phyloP scores from a whole-genome alignment of 1,140 invertebrate genomes.

The Ceratitis capitata region DNA sequence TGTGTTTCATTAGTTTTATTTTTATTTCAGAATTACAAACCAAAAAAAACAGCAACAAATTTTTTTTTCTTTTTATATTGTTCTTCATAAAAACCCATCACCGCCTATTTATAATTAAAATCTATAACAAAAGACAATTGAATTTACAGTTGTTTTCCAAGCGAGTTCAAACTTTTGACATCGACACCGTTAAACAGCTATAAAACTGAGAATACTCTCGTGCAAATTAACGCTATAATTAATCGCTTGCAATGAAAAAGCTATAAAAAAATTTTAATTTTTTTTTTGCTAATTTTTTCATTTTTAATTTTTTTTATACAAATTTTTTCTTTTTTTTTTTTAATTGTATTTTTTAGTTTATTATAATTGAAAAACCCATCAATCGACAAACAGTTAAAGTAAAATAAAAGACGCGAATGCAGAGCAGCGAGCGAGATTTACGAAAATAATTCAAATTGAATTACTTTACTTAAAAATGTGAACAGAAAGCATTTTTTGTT shows the following conservation, averaged over 20 bases:
- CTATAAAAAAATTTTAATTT: constrained; percentile 23
- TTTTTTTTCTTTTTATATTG: too few species aligned
- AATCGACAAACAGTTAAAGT: not conserved
- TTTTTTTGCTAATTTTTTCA: not conserved
- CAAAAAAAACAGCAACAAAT: too few species aligned
- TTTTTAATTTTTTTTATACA: not conserved
- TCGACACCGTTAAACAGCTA: constrained; percentile 32
- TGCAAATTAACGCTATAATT: not conserved
- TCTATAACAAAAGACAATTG: constrained; percentile 30
- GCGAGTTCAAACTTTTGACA: constrained; percentile 5
- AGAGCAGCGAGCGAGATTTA: constrained; percentile 38
- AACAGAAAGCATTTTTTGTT: constrained; percentile 10
- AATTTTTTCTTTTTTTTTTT: not conserved
- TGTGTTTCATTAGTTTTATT: not conserved
- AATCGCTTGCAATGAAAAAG: not conserved
- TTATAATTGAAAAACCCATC: constrained; percentile 26
- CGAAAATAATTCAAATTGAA: constrained; percentile 62
- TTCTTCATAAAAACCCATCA: not conserved
- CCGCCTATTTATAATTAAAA: constrained; percentile 36
- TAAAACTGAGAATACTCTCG: not conserved
- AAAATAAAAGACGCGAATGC: not conserved
- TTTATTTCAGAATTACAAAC: too few species aligned
- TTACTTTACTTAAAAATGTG: too few species aligned
- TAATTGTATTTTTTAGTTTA: not conserved
- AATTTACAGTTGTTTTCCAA: not conserved